Conservation (phyloP, 1,140 invertebrate genomes). For the Lepidurus packardi region DNA sequence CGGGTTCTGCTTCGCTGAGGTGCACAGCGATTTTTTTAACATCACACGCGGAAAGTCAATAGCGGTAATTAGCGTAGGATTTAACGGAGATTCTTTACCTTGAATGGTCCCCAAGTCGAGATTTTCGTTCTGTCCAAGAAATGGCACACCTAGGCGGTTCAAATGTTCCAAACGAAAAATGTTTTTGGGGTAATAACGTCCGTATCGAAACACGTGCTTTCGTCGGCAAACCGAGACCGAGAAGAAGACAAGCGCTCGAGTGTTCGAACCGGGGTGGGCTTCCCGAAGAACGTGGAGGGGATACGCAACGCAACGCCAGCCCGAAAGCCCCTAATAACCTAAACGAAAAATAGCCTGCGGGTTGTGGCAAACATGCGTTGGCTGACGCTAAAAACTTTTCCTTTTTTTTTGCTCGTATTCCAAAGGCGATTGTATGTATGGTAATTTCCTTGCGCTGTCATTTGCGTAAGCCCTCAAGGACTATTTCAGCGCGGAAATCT, state of each 20-base stretch:
- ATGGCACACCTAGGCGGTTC: too few species aligned
- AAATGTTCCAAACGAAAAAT: too few species aligned
- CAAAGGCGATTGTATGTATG: background rate
- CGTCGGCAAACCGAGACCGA: constrained; percentile 16
- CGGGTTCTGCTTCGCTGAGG: too few species aligned
- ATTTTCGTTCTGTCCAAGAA: too few species aligned
- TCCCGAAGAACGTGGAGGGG: background rate
- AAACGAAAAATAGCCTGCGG: constrained; percentile 4
- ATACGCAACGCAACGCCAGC: background rate
- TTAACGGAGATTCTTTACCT: too few species aligned
- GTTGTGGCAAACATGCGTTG: background rate
- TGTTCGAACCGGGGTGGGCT: background rate
- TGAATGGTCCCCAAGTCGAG: too few species aligned
- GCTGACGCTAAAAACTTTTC: background rate
- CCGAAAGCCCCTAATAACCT: background rate
- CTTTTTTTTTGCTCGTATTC: background rate
- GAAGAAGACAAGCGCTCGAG: background rate
- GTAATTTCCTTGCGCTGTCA: background rate
- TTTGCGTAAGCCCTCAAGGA: background rate
- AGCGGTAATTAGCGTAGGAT: too few species aligned
- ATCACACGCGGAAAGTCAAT: too few species aligned
- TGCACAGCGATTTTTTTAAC: too few species aligned
- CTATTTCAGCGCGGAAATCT: background rate
- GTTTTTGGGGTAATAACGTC: background rate
- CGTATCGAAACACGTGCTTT: background rate